Percentiles rank a stretch among this genome's conserved stretches.
phyloP scores from a whole-genome alignment of 2,113 vertebrate genomes.

The Boleophthalmus pectinirostris region DNA sequence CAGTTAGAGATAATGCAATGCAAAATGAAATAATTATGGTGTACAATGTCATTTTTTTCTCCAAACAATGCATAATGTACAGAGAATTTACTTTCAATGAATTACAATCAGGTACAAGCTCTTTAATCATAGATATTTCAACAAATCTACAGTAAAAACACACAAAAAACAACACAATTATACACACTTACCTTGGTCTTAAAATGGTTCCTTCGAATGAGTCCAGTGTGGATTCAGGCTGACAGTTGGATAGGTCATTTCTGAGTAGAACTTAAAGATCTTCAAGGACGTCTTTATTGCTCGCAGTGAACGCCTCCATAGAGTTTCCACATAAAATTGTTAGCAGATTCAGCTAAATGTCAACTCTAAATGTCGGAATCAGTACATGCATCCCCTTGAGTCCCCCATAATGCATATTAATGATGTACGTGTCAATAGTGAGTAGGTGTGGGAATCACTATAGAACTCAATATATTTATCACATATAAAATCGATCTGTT shows the following conservation, averaged over 20 bases:
- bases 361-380: not conserved
- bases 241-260: not conserved
- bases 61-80: no score
- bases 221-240: not conserved
- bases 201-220: no score
- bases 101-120: no score
- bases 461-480: not conserved
- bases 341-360: not conserved
- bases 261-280: not conserved
- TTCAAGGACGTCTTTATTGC: not conserved
- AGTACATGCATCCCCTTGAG: not conserved
- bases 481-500: no score
- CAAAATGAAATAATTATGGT: no score
- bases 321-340: not conserved
- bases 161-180: not conserved
- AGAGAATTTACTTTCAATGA: no score
- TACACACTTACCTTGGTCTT: no score
- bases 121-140: not conserved
- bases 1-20: no score
- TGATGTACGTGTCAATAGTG: not conserved
- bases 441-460: conserved; percentile 5
- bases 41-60: no score
- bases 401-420: not conserved
- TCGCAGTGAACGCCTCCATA: not conserved
- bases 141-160: not conserved